These are phyloP conservation scores for Pristiophorus japonicus DNA, from an alignment of 2,113 vertebrate genomes.

Conservation along the genomic window DNA sequence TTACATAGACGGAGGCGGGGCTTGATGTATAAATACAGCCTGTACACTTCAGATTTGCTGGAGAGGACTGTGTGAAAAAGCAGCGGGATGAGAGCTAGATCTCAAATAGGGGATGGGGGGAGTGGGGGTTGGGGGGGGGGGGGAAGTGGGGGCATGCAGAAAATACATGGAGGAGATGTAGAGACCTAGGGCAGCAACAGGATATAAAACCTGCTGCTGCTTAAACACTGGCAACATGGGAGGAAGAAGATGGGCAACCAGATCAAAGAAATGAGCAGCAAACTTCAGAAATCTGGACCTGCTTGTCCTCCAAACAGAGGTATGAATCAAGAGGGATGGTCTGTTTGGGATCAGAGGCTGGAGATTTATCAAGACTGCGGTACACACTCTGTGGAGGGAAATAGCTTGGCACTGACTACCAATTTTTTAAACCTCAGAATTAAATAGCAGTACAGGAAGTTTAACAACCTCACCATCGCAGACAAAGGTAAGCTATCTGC, in stretches of 20 bases:
- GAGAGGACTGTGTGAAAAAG: not conserved
- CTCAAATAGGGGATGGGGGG: not conserved
- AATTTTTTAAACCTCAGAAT: not conserved
- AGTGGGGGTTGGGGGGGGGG: too few relatives aligned
- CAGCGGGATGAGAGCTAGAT: not conserved
- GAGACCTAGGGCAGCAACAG: not conserved
- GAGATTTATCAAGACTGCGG: not conserved
- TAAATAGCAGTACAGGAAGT: not conserved
- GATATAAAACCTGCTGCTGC: not conserved
- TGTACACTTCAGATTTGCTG: not conserved
- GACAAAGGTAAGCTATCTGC: not conserved
- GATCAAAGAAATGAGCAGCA: not conserved
- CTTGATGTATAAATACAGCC: not conserved
- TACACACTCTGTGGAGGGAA: not conserved
- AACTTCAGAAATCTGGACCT: not conserved
- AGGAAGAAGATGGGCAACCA: not conserved
- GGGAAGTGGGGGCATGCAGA: not conserved
- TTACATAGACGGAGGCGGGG: not conserved
- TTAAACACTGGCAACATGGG: not conserved
- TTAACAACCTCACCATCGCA: not conserved
- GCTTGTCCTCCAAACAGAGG: too few relatives aligned
- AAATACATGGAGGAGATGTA: not conserved
- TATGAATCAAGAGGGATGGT: not conserved
- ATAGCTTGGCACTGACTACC: not conserved
- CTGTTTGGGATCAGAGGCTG: not conserved